Base-by-base conservation (phyloP, 2,888 invertebrate species). In the Cheilosia pagana region DNA sequence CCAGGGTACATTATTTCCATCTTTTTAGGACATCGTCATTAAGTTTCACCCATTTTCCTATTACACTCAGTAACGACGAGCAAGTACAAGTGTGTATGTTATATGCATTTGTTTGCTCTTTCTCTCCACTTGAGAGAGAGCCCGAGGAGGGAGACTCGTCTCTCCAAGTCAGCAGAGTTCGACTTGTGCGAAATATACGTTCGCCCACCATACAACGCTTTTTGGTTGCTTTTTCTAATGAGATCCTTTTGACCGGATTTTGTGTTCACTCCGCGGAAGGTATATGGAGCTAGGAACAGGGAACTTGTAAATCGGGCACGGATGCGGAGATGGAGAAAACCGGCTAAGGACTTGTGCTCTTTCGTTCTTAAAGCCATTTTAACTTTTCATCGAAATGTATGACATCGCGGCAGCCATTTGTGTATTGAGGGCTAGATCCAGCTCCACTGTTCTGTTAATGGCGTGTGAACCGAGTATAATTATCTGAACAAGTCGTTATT, bases 181-280 rank as follows among this genome's bases (percentile, higher is more conserved):
- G 63, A 83, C 79, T 59, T 68, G 41, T 75, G 65, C 12, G 3
- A 35, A 35, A 53, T 39, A 45, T 35, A 35, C 10, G 52, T 52
- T 35, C 31, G 7, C 53, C 41, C 50, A 14, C 8, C 16, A 39
- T 14, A n/a, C 5, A 16, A 23, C 19, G n/a, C 39, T 53, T 59
- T 70, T 39, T 39, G 23, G 35, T 67, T 53, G 59, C 59, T 35
- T 65, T 63, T 62, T 67, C 43, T 81, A 81, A 76, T 71, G 85
- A 76, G 85, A 67, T 71, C 81, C 85, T 81, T 81, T 85, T 85
- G 85, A 85, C 85, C 85, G 85, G 85, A 85, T 85, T 85, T 71
- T 35, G 28, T 55, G 55, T 85, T 85, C 67, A 71, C 75, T 71
- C 55, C 52, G 41, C 62, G 72, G 52, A 48, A 43, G 21, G 28